Percentiles rank a stretch among this genome's conserved stretches.
Evolutionary conservation across 2,113 vertebrate genomes (phyloP).

Genomic region (Phalacrocorax carbo): DNA sequence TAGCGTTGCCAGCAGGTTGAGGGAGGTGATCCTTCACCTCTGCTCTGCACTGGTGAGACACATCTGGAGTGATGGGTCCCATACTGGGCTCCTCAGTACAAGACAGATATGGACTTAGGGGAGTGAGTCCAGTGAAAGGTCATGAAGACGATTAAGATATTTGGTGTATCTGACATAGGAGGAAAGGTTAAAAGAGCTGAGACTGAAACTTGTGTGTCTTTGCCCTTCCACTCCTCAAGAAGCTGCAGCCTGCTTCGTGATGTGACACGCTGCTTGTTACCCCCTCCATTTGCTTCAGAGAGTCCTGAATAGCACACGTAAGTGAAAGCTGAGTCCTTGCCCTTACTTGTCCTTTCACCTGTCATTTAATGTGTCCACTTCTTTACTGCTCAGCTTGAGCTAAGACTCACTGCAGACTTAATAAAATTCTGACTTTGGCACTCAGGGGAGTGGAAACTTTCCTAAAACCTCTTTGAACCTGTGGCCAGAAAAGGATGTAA

Average conservation of each 20-base stretch:
- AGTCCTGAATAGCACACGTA: accelerated
- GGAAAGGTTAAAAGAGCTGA: neutral
- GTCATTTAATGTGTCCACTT: neutral
- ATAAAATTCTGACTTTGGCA: neutral
- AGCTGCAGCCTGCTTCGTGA: neutral
- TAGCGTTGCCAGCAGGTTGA: neutral
- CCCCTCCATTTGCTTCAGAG: neutral
- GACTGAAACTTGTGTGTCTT: neutral
- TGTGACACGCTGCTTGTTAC: accelerated
- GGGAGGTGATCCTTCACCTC: neutral
- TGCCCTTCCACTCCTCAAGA: neutral
- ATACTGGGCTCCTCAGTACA: neutral
- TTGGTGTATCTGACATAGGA: neutral
- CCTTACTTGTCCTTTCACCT: neutral
- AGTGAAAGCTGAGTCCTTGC: neutral
- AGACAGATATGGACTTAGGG: neutral
- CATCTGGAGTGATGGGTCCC: neutral
- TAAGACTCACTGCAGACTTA: neutral
- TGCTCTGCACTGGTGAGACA: neutral
- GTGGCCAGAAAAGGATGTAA: neutral
- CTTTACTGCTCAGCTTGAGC: neutral
- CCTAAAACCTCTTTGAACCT: neutral
- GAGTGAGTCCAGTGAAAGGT: neutral
- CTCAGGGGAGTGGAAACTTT: neutral
- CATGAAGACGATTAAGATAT: neutral